Percentiles rank a stretch among this genome's conserved stretches.
These are phyloP conservation scores for Lucinisca nassula DNA, from an alignment of 2,888 invertebrate genomes.

Conservation along the genomic window DNA sequence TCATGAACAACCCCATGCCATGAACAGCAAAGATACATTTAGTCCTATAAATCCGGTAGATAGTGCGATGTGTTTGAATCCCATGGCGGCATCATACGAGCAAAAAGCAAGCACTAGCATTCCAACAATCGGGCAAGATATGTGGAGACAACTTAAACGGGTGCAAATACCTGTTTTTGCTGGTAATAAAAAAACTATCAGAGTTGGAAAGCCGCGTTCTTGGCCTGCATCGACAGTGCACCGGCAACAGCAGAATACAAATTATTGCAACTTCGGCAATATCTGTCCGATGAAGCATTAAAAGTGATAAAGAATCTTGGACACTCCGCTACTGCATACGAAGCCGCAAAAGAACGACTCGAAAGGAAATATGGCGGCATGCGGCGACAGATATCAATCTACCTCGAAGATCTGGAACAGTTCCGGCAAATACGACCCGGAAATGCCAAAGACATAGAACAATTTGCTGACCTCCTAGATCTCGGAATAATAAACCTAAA, in stretches of 20 bases:
- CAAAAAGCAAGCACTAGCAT: too few relatives aligned
- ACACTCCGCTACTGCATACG: slow-evolving; percentile 10
- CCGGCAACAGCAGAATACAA: slow-evolving; percentile 7
- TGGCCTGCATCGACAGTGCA: slow-evolving; percentile 12
- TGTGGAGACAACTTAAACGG: slow-evolving; percentile 17
- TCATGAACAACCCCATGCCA: not conserved
- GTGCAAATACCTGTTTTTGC: slow-evolving; percentile 27
- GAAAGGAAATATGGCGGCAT: slow-evolving; percentile 22
- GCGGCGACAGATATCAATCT: not conserved
- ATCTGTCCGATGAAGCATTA: slow-evolving; percentile 15
- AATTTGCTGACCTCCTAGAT: too few relatives aligned
- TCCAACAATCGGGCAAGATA: not conserved
- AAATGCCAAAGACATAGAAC: slow-evolving; percentile 18
- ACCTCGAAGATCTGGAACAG: not conserved
- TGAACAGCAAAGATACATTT: not conserved
- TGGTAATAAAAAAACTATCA: slow-evolving; percentile 2
- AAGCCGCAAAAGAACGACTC: slow-evolving; percentile 27
- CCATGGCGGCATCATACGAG: not conserved
- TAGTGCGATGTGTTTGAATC: not conserved
- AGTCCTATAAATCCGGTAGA: not conserved
- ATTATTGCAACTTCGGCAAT: slow-evolving; percentile 26
- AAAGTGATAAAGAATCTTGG: slow-evolving; percentile 34
- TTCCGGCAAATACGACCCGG: not conserved
- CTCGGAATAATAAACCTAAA: too few relatives aligned
- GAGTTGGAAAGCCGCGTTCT: slow-evolving; percentile 12